phyloP scores from a whole-genome alignment of 2,113 vertebrate genomes.

The Clarias magur region DNA sequence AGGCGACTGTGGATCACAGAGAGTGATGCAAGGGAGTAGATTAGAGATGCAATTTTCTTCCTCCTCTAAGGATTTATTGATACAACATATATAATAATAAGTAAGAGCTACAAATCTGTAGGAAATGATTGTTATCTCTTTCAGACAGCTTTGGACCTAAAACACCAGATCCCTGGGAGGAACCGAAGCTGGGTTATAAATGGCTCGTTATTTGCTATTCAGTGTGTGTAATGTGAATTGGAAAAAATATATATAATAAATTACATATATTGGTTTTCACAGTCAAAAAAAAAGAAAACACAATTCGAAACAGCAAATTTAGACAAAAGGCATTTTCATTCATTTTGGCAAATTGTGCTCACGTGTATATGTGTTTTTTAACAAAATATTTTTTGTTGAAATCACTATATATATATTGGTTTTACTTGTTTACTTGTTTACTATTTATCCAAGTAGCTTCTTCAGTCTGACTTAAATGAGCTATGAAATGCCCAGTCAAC shows the following conservation, averaged over 20 bases:
- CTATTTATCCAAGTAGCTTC: too few species aligned
- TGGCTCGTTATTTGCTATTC: not conserved
- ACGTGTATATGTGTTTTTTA: too few species aligned
- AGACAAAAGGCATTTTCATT: too few species aligned
- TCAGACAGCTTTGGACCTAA: not conserved
- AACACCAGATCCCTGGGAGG: not conserved
- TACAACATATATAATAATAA: not conserved
- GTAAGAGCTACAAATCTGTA: not conserved
- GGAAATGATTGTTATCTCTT: not conserved
- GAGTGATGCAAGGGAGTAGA: slow-evolving; percentile 56
- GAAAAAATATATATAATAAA: not conserved
- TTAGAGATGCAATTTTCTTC: slow-evolving; percentile 70
- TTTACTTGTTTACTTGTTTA: too few species aligned
- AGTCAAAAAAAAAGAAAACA: not conserved
- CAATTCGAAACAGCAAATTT: too few species aligned
- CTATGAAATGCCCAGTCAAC: too few species aligned
- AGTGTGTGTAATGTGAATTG: not conserved
- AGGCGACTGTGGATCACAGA: slow-evolving; percentile 62
- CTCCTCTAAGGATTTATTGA: slow-evolving; percentile 35
- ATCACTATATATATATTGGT: too few species aligned
- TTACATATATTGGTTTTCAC: not conserved
- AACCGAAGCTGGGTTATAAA: not conserved
- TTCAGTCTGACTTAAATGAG: too few species aligned
- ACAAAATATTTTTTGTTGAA: too few species aligned
- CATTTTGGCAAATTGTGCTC: too few species aligned